A percentile compares a stretch with the other conserved stretches of the same genome.
Evolutionary conservation across 2,888 invertebrate genomes (phyloP).

Genomic region (Adelognathus sp.): DNA sequence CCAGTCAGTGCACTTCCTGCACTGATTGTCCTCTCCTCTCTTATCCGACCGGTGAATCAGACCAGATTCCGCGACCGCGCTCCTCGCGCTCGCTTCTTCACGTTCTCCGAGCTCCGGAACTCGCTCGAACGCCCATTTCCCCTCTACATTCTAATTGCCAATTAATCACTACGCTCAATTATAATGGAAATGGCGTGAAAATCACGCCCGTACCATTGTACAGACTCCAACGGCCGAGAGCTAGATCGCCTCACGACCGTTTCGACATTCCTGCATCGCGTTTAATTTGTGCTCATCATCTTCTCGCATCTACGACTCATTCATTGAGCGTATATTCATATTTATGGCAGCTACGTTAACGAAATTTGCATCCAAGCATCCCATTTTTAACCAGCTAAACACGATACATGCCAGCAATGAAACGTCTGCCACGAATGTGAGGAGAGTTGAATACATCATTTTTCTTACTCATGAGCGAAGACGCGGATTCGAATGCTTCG

Average conservation of each 20-base stretch:
- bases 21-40: slow-evolving; percentile 77
- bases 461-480: not conserved
- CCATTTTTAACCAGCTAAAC: not conserved
- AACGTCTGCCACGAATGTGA: not conserved
- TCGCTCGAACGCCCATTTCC: slow-evolving; percentile 35
- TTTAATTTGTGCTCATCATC: not conserved
- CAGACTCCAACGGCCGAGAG: slow-evolving; percentile 15
- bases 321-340: not conserved
- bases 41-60: slow-evolving; percentile 59
- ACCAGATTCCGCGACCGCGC: slow-evolving; percentile 51
- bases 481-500: not conserved
- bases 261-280: slow-evolving; percentile 22
- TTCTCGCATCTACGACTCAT: not conserved
- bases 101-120: slow-evolving; percentile 9
- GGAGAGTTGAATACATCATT: not conserved
- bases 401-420: not conserved
- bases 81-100: slow-evolving; percentile 4
- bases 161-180: slow-evolving; percentile 64
- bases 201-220: slow-evolving; percentile 36
- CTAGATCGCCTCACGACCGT: not conserved
- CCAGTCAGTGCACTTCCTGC: slow-evolving; percentile 80
- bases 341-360: not conserved
- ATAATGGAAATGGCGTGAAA: slow-evolving; percentile 46
- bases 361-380: not conserved
- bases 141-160: slow-evolving; percentile 58